A percentile compares a stretch with the other conserved stretches of the same genome.
phyloP scores from a whole-genome alignment of 2,888 invertebrate species.

The Acanthococcus lagerstroemiae region DNA sequence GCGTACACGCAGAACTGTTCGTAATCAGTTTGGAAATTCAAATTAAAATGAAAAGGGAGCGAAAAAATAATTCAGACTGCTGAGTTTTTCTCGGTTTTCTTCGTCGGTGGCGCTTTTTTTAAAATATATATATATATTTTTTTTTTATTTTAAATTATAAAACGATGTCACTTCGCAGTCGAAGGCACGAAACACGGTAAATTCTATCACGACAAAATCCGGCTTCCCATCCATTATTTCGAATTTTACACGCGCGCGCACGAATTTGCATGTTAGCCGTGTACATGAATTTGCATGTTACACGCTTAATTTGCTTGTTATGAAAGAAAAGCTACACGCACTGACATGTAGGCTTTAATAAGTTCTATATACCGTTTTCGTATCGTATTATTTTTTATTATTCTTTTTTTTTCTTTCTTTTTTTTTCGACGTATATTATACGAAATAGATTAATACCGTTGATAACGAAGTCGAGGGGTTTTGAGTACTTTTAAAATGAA shows the following conservation, averaged over 20 bases:
- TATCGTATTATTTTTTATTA: too few relatives aligned
- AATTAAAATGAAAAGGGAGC: not conserved
- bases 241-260: conserved; percentile 27
- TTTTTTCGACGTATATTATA: not conserved
- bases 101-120: too few relatives aligned
- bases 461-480: not conserved
- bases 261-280: too few relatives aligned
- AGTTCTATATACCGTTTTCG: too few relatives aligned
- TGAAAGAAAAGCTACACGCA: conserved; percentile 26
- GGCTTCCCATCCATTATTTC: conserved; percentile 21
- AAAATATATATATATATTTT: not conserved
- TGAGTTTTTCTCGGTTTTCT: too few relatives aligned
- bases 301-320: conserved; percentile 28
- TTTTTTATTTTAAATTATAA: not conserved
- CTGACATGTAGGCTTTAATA: conserved; percentile 26
- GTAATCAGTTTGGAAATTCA: not conserved
- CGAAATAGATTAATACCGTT: not conserved
- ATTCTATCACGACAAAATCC: conserved; percentile 25
- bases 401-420: conserved; percentile 14
- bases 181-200: conserved; percentile 19
- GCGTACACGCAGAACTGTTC: not conserved
- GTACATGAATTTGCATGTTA: conserved; percentile 26
- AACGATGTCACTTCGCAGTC: conserved; percentile 9
- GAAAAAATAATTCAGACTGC: not conserved
- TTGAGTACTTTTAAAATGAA: not conserved